These are phyloP conservation scores for Drosophila subsilvestris DNA, from an alignment of 2,888 invertebrate species.

Conservation along the genomic window DNA sequence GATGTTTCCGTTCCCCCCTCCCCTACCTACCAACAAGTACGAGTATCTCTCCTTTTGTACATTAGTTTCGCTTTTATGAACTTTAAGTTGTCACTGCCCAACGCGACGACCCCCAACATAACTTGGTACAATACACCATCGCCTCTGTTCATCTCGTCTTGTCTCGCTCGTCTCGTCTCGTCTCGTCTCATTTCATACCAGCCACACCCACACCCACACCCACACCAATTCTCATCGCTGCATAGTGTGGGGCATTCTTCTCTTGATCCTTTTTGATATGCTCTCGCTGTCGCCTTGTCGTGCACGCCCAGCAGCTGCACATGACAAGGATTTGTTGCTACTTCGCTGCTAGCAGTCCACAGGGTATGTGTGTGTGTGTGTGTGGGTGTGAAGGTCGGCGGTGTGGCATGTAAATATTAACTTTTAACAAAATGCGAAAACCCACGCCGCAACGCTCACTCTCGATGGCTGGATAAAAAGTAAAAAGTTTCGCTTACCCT, in stretches of 20 bases:
- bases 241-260: not conserved
- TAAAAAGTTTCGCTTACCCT: slow-evolving; percentile 55
- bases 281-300: slow-evolving; percentile 40
- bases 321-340: slow-evolving; percentile 76
- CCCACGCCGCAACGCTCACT: slow-evolving; percentile 51
- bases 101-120: slow-evolving; percentile 54
- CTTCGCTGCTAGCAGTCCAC: slow-evolving; percentile 7
- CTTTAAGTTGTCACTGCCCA: slow-evolving; percentile 76
- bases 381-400: no score
- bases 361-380: not conserved
- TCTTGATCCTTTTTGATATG: slow-evolving; percentile 40
- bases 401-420: slow-evolving; percentile 77
- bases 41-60: slow-evolving; percentile 63
- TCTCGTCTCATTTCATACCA: not conserved
- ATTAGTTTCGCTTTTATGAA: slow-evolving; percentile 80
- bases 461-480: slow-evolving; percentile 64
- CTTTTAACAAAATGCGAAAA: slow-evolving; percentile 74
- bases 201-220: not conserved
- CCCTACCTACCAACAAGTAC: slow-evolving; percentile 63
- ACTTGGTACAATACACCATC: slow-evolving; percentile 44
- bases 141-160: no score
- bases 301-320: slow-evolving; percentile 66
- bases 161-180: not conserved
- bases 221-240: not conserved
- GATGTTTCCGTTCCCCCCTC: no score